Conservation (phyloP, 2,113 vertebrate species). For the Callaeas wilsoni region DNA sequence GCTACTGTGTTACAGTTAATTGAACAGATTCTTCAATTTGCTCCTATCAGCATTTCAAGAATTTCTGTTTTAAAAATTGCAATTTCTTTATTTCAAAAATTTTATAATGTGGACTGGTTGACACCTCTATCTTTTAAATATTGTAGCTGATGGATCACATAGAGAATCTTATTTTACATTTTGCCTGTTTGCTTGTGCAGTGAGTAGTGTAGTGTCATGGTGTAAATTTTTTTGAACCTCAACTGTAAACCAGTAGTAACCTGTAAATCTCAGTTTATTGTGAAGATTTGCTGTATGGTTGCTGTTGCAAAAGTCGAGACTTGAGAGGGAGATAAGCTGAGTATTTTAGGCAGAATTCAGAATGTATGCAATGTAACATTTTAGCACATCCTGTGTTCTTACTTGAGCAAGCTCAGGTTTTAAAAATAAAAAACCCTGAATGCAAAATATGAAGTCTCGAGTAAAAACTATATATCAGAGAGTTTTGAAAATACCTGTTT, state of each 20-base stretch:
- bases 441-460: not conserved
- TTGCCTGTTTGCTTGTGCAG: not conserved
- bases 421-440: not conserved
- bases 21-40: not conserved
- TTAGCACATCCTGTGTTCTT: not conserved
- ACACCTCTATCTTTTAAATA: not conserved
- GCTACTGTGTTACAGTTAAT: not conserved
- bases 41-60: not conserved
- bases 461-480: not conserved
- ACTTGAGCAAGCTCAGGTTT: not conserved
- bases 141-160: not conserved
- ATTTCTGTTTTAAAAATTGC: not conserved
- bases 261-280: not conserved
- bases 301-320: not conserved
- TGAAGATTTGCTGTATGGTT: not conserved
- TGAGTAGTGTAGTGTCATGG: not conserved
- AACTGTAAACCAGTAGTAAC: not conserved
- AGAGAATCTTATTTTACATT: not conserved
- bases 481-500: not conserved
- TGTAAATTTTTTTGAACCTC: not conserved
- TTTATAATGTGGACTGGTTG: not conserved
- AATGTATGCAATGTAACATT: not conserved
- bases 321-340: not conserved
- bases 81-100: not conserved
- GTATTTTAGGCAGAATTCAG: not conserved